These are phyloP conservation scores for Lasaia peninsularis DNA, from an alignment of 1,140 invertebrate species.

Conservation along the genomic window DNA sequence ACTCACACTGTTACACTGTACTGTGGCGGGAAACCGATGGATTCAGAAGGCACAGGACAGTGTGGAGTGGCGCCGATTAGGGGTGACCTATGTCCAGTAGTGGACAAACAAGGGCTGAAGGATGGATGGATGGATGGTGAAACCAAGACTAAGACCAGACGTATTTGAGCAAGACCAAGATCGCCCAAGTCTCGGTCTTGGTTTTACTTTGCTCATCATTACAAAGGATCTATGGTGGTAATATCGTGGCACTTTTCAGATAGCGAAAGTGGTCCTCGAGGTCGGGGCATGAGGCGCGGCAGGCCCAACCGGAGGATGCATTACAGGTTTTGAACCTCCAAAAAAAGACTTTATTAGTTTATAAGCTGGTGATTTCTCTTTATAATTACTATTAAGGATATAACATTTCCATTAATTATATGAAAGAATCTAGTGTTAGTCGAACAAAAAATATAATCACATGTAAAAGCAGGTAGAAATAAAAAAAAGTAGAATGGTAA, in stretches of 20 bases:
- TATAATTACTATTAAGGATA: not conserved
- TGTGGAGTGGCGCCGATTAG: too few species aligned
- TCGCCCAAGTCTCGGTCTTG: too few species aligned
- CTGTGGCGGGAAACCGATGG: too few species aligned
- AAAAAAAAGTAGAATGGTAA: too few species aligned
- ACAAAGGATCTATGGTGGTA: not conserved
- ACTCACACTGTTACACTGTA: too few species aligned
- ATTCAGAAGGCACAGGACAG: too few species aligned
- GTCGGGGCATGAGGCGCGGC: conserved; percentile 55
- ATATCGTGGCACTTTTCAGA: conserved; percentile 33
- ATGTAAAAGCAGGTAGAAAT: not conserved
- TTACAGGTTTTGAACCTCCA: conserved; percentile 1
- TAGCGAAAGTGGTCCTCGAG: conserved; percentile 58
- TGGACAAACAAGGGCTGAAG: too few species aligned
- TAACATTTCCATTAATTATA: conserved; percentile 8
- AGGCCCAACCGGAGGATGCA: conserved; percentile 51
- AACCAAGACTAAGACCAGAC: too few species aligned
- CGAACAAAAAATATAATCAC: not conserved
- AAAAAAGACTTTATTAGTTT: conserved; percentile 43
- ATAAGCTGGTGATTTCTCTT: conserved; percentile 26
- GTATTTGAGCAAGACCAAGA: too few species aligned
- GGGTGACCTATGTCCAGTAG: too few species aligned
- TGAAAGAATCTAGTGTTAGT: not conserved
- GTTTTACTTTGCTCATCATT: not conserved
- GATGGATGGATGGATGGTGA: too few species aligned